Conservation (phyloP, 2,888 invertebrate genomes). For the Drosophila formosana region DNA sequence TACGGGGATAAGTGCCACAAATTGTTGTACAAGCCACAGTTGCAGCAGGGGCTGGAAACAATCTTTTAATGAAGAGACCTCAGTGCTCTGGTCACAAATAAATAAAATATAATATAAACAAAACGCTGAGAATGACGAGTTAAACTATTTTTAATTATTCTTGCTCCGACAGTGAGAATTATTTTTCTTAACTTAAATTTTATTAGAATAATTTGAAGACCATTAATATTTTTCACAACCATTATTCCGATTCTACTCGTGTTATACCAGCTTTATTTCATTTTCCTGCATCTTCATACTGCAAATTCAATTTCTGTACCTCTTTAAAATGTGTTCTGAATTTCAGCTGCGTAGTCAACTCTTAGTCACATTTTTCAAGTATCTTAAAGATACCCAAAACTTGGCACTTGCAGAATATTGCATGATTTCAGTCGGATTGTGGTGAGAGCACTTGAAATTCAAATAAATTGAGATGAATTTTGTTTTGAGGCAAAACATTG, state of each 20-base stretch:
- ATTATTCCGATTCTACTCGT: too few relatives aligned
- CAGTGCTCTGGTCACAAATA: neutral
- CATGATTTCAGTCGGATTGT: constrained; percentile 26
- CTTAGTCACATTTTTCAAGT: neutral
- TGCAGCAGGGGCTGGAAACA: constrained; percentile 14
- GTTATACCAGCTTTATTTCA: neutral
- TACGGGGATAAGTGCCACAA: constrained; percentile 5
- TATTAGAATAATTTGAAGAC: neutral
- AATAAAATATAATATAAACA: too few relatives aligned
- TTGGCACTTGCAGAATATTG: constrained; percentile 17
- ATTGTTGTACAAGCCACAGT: constrained; percentile 12
- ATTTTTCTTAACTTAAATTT: neutral
- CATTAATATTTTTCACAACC: too few relatives aligned
- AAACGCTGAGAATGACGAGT: too few relatives aligned
- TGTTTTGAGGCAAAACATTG: constrained; percentile 19
- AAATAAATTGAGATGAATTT: constrained; percentile 22
- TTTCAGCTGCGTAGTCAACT: neutral
- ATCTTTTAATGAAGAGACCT: constrained; percentile 1
- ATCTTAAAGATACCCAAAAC: neutral
- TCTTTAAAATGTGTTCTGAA: neutral
- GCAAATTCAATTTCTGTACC: neutral
- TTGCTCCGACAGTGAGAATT: neutral
- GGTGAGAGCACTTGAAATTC: constrained; percentile 12
- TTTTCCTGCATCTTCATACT: neutral
- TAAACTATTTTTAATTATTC: neutral